Percentiles rank a stretch among this genome's conserved stretches.
phyloP scores from a whole-genome alignment of 1,140 invertebrate species.

The Neotoxoptera formosana region DNA sequence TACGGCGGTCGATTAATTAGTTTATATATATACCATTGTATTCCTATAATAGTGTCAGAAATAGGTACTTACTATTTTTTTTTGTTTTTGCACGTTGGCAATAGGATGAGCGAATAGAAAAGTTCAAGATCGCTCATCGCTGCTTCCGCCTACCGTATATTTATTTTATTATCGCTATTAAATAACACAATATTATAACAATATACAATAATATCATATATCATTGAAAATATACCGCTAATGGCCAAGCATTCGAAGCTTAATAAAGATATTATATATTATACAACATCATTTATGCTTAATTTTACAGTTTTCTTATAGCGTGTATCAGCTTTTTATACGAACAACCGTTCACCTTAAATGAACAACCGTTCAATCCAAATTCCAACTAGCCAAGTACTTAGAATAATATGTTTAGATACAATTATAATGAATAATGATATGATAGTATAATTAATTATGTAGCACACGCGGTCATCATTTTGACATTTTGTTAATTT shows the following conservation, averaged over 20 bases:
- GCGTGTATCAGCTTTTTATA: neutral
- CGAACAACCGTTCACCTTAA: neutral
- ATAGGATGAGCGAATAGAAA: constrained; percentile 13
- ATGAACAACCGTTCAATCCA: neutral
- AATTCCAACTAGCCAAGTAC: neutral
- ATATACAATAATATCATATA: neutral
- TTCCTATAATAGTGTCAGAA: neutral
- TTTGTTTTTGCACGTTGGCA: neutral
- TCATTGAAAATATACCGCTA: neutral
- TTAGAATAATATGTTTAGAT: neutral
- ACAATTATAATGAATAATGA: too few relatives aligned
- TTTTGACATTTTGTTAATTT: too few relatives aligned
- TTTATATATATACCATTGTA: neutral
- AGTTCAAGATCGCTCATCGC: neutral
- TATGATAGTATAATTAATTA: neutral
- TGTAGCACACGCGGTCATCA: too few relatives aligned
- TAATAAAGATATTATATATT: neutral
- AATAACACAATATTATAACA: neutral
- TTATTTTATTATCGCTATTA: neutral
- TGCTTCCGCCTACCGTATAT: neutral
- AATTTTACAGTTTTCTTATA: neutral
- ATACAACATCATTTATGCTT: neutral
- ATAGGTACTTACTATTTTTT: neutral
- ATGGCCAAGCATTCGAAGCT: neutral
- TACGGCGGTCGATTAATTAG: neutral